Evolutionary conservation across 2,113 vertebrate genomes (phyloP), one percentile per base, ranked within the genome.

Genomic region (Phaethornis superciliosus): DNA sequence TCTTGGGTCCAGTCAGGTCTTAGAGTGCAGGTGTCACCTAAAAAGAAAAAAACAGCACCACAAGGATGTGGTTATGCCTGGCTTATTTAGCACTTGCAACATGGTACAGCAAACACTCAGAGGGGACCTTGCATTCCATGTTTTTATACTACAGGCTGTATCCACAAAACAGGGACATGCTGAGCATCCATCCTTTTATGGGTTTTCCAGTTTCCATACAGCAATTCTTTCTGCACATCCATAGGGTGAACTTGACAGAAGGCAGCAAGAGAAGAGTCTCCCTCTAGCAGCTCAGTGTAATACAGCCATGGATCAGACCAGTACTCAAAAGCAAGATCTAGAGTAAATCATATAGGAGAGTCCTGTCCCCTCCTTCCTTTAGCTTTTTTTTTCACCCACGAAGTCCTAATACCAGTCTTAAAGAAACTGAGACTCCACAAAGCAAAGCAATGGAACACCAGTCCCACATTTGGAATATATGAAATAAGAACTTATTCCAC

Each of bases 381-480:
- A 47, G 4, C 19, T 44, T 2, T 3, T 4, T 5, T 1, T 1
- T 40, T 40, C 40, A 40, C 5, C 40, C 37, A 6, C 11, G 1
- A 71, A 85, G 7, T 58, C 30, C 32, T 62, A 40, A 16, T 6
- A 21, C 15, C 32, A 23, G 30, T 35, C 47, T 51, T 46, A 46
- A 75, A 96, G 58, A 78, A 20, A 55, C 0, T 35, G 77, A 69
- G 28, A 81, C 33, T 51, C 56, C 69, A 55, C 16, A 74, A 54
- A 80, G 47, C 21, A 77, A 33, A 79, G 4, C 22, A 69, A 32
- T 9, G 26, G 55, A 65, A 32, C 33, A 67, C 22, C 33, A 76
- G n/a, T 24, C 9, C 32, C 55, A 69, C 21, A 44, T 7, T 2
- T 72, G 35, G 49, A 15, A 67, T 32, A 23, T 5, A 35, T 12